Evolutionary conservation across 2,888 invertebrate genomes (phyloP).

Genomic region (Crematogaster levior): DNA sequence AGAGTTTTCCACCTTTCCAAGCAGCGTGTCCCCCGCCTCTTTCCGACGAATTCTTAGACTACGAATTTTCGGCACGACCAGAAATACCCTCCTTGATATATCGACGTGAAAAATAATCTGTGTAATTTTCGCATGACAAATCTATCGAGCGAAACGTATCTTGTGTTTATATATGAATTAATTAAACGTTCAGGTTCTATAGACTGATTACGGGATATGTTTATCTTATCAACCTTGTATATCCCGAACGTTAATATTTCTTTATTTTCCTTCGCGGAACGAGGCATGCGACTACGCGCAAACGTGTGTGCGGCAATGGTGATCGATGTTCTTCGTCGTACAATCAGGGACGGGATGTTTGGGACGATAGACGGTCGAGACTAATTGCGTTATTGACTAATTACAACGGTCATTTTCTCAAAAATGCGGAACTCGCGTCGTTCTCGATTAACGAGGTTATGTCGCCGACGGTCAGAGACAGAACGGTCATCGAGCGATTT

Average conservation of each 20-base stretch:
- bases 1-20: constrained; percentile 64
- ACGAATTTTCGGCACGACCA: constrained; percentile 13
- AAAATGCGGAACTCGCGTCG: constrained; percentile 44
- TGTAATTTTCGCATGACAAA: neutral
- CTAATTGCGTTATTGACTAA: constrained; percentile 50
- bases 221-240: constrained; percentile 10
- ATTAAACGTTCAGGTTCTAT: neutral
- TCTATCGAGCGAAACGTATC: neutral
- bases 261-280: constrained; percentile 14
- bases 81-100: neutral
- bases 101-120: constrained; percentile 8
- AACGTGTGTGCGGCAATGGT: neutral
- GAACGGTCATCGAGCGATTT: neutral
- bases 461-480: neutral
- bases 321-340: constrained; percentile 40
- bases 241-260: constrained; percentile 13
- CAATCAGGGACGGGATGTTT: neutral
- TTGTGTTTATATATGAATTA: neutral
- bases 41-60: neutral
- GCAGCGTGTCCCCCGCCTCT: constrained; percentile 45
- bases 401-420: constrained; percentile 48
- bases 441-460: constrained; percentile 43
- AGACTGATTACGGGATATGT: constrained; percentile 1
- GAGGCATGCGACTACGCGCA: neutral
- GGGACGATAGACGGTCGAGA: constrained; percentile 41